Conservation (phyloP, 2,797 vertebrate species). For the Peromyscus eremicus region DNA sequence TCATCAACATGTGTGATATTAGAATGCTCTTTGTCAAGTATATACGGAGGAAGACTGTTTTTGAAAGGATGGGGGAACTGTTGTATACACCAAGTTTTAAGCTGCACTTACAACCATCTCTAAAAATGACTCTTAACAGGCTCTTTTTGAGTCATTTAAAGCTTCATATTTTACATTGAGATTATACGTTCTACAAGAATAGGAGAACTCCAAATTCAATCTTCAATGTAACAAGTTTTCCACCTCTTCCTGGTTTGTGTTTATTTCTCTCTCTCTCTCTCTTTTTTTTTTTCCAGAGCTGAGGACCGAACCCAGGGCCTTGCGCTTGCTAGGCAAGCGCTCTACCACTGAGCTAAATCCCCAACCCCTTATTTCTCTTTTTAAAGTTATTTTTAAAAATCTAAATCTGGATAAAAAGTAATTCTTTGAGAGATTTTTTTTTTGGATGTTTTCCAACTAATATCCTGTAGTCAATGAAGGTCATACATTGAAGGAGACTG, state of each 20-base stretch:
- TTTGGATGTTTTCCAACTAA: constrained; percentile 85
- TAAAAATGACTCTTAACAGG: constrained; percentile 22
- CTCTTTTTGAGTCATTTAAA: constrained; percentile 49
- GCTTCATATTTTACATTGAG: constrained; percentile 25
- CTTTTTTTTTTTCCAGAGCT: no score
- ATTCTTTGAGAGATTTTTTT: constrained; percentile 64
- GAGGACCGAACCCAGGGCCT: no score
- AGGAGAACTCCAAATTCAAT: constrained; percentile 60
- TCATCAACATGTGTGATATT: constrained; percentile 53
- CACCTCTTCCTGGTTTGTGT: not conserved
- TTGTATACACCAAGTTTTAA: constrained; percentile 17
- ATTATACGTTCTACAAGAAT: not conserved
- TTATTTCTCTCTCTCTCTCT: constrained; percentile 48
- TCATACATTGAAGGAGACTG: constrained; percentile 80
- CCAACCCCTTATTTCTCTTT: constrained; percentile 48
- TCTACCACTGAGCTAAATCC: no score
- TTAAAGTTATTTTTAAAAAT: not conserved
- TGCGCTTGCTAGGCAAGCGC: no score
- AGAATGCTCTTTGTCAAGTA: constrained; percentile 72
- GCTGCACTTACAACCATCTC: constrained; percentile 29
- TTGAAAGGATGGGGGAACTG: constrained; percentile 50
- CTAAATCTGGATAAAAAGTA: constrained; percentile 76
- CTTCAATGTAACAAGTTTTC: constrained; percentile 62
- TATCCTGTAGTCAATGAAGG: constrained; percentile 83
- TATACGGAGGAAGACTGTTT: constrained; percentile 35